Base-by-base conservation (phyloP, 2,113 vertebrate species). In the Phainopepla nitens region DNA sequence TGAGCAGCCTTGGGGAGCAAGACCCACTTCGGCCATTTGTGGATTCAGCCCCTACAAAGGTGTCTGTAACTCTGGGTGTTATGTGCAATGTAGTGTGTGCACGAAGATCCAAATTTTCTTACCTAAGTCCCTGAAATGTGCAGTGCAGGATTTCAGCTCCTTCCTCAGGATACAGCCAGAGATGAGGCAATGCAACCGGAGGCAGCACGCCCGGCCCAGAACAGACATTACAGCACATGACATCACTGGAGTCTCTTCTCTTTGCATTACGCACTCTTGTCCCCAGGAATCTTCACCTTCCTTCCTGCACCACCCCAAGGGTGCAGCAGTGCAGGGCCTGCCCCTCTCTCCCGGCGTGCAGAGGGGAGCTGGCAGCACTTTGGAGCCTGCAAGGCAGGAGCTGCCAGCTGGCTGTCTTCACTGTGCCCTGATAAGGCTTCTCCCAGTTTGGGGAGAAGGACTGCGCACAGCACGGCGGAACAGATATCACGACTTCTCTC, bases 41-140 rank as follows among this genome's bases (percentile, higher is more conserved):
- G 77, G 60, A n/a, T n/a, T 44, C 54, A 39, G 81, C 36, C 64
- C 54, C 51, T 39, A 33, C 5, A 13, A 8, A 78, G 42, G 15
- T 1, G 7, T 18, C 4, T 0, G 0, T 22, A 21, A 24, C 33
- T 29, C 2, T 15, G 56, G 47, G 22, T 49, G 16, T 39, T 69
- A 31, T 0, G 4, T 28, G 18, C 77, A 65, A 20, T 11, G 35
- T 4, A 57, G 31, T 0, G 0, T 1, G 3, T 10, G 21, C 54
- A 57, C 0, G 0, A 20, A 35, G 53, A 69, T 42, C 49, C 24
- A 9, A 13, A 61, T 57, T 49, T 39, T 66, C 49, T n/a, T 20
- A 41, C 25, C 28, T 22, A 8, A 8, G 28, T 15, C 33, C 47
- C 50, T 10, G 23, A 84, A 70, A 78, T 0, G 1, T 5, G 29